Evolutionary conservation across 1,140 invertebrate species (phyloP), one percentile per base, ranked within the genome.

Genomic region (Dufourea novaeangliae): DNA sequence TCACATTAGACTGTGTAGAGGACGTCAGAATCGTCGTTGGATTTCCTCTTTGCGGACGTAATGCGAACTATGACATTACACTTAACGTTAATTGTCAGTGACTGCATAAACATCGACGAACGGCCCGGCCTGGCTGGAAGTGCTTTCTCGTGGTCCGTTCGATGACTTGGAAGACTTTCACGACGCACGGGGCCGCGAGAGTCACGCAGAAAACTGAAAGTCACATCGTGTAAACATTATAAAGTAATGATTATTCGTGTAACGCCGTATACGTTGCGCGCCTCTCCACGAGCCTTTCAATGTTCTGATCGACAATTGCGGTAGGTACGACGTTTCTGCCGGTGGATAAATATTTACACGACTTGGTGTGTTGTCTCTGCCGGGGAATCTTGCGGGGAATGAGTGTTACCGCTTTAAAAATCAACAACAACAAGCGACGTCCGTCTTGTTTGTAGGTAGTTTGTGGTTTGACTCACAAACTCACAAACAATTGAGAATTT

Each of bases 81-180:
- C 22, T 64, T 44, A n/a, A 50, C 46, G 46, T 50, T 50, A 79
- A 83, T 69, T 59, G 44, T 69, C 54, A 14, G 52, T 37, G 37
- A 69, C 57, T 82, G 5, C 25, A 56, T 64, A 79, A 83, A 83
- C 76, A 83, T 83, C 70, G 61, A 75, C 10, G 41, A 46, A 79
- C 66, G 22, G 62, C 25, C 29, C 17, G 62, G 56, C 34, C 6
- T 10, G 34, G 56, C 20, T 20, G 34, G 46, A 70, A 71, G 75
- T 75, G 73, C 78, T 84, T 84, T 84, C 78, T 63, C 69, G 64
- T 44, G 74, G 39, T 56, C 44, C 62, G 69, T 68, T 69, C 76
- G 77, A 75, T 66, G 80, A 79, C 74, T 66, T 29, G 62, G 50
- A 54, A 44, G 46, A 84, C 82, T 84, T 84, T 84, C 83, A 80